A percentile compares a stretch with the other conserved stretches of the same genome.
Evolutionary conservation across 2,888 invertebrate genomes (phyloP).

Genomic region (Leucania comma): DNA sequence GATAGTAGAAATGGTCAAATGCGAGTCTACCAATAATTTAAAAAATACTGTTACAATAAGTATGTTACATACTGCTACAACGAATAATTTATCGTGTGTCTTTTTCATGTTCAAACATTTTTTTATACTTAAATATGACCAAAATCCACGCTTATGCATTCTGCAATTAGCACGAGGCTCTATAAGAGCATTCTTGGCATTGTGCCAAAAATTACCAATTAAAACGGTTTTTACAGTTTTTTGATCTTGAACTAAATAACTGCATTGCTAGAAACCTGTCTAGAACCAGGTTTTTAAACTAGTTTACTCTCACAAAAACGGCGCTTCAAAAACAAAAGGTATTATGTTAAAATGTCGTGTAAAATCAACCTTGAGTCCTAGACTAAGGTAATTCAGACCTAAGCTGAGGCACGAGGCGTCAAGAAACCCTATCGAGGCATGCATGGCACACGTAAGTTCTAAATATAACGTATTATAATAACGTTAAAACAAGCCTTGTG

Average conservation of each 20-base stretch:
- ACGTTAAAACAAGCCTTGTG: constrained; percentile 17
- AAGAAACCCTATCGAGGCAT: constrained; percentile 55
- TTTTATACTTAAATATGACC: background rate
- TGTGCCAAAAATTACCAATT: background rate
- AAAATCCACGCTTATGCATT: constrained; percentile 1
- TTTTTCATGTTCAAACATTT: background rate
- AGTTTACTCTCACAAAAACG: constrained; percentile 8
- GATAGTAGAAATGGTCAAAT: too few relatives aligned
- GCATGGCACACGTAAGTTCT: constrained; percentile 50
- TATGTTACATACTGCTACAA: too few relatives aligned
- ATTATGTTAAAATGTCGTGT: constrained; percentile 12
- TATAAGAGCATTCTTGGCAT: background rate
- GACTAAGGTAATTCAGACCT: constrained; percentile 9
- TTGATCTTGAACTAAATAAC: constrained; percentile 7
- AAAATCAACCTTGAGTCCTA: constrained; percentile 43
- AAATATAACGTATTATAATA: constrained; percentile 28
- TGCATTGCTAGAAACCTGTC: background rate
- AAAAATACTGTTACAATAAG: too few relatives aligned
- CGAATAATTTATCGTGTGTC: too few relatives aligned
- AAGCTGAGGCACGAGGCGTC: constrained; percentile 41
- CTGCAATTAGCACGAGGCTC: background rate
- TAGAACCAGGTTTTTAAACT: background rate
- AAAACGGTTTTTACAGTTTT: background rate
- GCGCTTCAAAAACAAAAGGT: constrained; percentile 7
- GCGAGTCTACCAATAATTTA: too few relatives aligned